phyloP scores from a whole-genome alignment of 2,797 vertebrate species.

The Babyrousa celebensis region DNA sequence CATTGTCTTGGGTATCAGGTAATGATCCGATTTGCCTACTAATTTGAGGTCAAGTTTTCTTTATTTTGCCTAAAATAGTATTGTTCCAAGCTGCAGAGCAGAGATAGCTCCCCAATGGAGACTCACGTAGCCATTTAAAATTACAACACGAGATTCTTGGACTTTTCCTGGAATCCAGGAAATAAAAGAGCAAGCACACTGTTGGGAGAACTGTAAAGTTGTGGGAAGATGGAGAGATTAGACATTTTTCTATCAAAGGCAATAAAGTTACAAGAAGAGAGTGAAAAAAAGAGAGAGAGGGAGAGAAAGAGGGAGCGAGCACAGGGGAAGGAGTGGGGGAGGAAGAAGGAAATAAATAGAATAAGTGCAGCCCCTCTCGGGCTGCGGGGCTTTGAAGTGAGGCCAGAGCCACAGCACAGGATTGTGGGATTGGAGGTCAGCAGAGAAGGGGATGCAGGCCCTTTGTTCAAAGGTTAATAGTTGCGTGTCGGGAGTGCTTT shows the following conservation, averaged over 20 bases:
- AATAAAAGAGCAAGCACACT: background rate
- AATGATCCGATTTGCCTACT: background rate
- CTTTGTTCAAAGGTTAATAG: slow-evolving; percentile 77
- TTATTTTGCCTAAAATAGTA: slow-evolving; percentile 30
- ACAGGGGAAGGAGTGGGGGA: slow-evolving; percentile 72
- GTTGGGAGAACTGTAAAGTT: slow-evolving; percentile 50
- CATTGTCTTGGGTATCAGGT: background rate
- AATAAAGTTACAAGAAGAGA: slow-evolving; percentile 68
- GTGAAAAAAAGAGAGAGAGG: background rate
- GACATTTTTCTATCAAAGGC: slow-evolving; percentile 58
- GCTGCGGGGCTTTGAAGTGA: slow-evolving; percentile 81
- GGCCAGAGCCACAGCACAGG: slow-evolving; percentile 64
- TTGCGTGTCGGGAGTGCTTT: slow-evolving; percentile 66
- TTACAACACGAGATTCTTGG: background rate
- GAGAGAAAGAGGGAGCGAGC: background rate
- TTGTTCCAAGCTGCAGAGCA: background rate
- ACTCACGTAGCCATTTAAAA: slow-evolving; percentile 44
- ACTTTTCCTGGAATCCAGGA: slow-evolving; percentile 52
- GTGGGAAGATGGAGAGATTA: slow-evolving; percentile 72
- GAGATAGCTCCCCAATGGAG: slow-evolving; percentile 13
- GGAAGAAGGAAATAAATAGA: slow-evolving; percentile 76
- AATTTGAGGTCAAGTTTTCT: slow-evolving; percentile 6
- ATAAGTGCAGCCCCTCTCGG: background rate
- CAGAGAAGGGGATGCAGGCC: slow-evolving; percentile 74
- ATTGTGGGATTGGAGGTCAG: slow-evolving; percentile 79